Percentiles rank a stretch among this genome's conserved stretches.
Conservation (phyloP, 2,113 vertebrate genomes). For the Agelaius tricolor region DNA sequence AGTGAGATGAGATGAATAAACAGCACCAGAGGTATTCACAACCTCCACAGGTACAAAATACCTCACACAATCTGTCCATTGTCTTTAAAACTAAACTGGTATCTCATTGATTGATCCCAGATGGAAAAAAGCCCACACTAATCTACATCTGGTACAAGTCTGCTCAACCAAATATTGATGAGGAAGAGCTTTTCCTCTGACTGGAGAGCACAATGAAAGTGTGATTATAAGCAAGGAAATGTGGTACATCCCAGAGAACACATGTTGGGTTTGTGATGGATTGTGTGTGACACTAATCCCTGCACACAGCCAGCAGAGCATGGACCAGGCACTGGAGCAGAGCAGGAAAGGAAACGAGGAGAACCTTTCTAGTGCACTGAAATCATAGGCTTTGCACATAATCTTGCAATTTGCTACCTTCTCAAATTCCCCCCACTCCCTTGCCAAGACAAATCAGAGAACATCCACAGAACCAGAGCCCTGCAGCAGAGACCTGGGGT, state of each 20-base stretch:
- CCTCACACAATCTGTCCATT: not conserved
- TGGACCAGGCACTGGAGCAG: not conserved
- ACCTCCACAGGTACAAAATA: not conserved
- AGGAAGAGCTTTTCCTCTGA: constrained; percentile 4
- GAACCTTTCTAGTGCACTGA: not conserved
- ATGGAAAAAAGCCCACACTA: not conserved
- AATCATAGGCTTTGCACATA: constrained; percentile 12
- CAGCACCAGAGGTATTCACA: not conserved
- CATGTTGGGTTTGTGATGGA: not conserved
- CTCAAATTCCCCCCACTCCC: constrained; percentile 5
- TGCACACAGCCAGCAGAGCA: not conserved
- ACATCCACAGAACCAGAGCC: not conserved
- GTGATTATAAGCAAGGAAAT: constrained; percentile 1
- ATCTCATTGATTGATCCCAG: constrained; percentile 38
- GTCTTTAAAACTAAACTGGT: not conserved
- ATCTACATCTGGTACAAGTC: constrained; percentile 47
- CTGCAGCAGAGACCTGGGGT: not conserved
- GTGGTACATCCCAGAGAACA: not conserved
- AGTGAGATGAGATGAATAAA: not conserved
- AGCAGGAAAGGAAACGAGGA: constrained; percentile 5
- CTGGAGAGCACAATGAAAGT: not conserved
- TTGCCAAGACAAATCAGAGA: constrained; percentile 39
- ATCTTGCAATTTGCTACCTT: constrained; percentile 42
- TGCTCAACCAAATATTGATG: not conserved
- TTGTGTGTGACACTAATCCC: constrained; percentile 51